Conservation (phyloP, 1,140 invertebrate species). For the Periplaneta americana region DNA sequence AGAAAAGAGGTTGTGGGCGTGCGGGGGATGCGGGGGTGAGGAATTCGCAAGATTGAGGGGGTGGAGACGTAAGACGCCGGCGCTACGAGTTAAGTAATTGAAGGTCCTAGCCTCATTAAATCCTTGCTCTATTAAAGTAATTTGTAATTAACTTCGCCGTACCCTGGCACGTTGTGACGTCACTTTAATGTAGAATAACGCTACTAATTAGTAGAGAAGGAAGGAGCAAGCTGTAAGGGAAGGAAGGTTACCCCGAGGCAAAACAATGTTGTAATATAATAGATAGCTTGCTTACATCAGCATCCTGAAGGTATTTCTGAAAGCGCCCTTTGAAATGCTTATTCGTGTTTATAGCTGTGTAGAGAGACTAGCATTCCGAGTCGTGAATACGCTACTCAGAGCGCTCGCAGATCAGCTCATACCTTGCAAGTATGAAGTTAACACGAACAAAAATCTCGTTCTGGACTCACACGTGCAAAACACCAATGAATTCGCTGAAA, state of each 20-base stretch:
- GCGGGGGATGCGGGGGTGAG: neutral
- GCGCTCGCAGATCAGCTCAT: neutral
- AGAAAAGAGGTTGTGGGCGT: slow-evolving; percentile 3
- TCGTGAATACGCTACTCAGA: neutral
- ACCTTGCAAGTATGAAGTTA: too few relatives aligned
- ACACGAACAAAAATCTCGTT: too few relatives aligned
- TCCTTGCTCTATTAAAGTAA: slow-evolving; percentile 31
- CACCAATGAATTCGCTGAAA: too few relatives aligned
- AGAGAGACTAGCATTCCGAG: neutral
- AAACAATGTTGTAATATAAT: slow-evolving; percentile 9
- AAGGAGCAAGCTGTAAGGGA: neutral
- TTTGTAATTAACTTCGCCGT: slow-evolving; percentile 30
- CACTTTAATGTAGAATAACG: slow-evolving; percentile 21
- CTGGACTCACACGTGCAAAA: too few relatives aligned
- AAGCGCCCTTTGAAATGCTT: neutral
- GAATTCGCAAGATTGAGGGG: slow-evolving; percentile 1
- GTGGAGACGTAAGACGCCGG: neutral
- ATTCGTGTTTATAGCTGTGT: neutral
- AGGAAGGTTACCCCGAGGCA: neutral
- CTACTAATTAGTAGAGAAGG: slow-evolving; percentile 17
- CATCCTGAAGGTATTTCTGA: slow-evolving; percentile 4
- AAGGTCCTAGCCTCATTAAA: slow-evolving; percentile 29
- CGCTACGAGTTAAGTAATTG: slow-evolving; percentile 21
- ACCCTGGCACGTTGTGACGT: slow-evolving; percentile 16
- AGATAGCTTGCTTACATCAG: neutral